These are phyloP conservation scores for Erpetoichthys calabaricus DNA, from an alignment of 2,797 vertebrate species.

Conservation along the genomic window DNA sequence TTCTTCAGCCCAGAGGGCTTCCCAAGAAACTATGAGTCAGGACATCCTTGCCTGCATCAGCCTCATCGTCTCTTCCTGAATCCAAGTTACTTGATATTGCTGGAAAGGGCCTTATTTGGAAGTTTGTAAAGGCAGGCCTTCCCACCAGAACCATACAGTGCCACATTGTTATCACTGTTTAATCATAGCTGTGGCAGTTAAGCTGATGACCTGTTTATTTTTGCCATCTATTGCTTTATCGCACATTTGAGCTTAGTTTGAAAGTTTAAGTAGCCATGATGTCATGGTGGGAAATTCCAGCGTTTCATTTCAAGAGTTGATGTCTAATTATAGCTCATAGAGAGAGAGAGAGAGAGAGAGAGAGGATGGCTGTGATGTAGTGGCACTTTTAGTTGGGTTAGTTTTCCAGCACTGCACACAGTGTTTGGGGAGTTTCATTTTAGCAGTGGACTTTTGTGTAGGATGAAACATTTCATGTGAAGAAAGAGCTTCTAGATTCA, in stretches of 20 bases:
- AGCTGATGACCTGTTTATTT: not conserved
- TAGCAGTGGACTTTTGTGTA: not conserved
- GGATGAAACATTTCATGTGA: too few species aligned
- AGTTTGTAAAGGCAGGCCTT: conserved; percentile 27
- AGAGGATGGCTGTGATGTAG: conserved; percentile 3
- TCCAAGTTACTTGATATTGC: conserved; percentile 32
- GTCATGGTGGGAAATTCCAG: conserved; percentile 2
- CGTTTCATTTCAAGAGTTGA: not conserved
- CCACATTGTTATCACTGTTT: conserved; percentile 24
- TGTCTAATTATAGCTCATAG: conserved; percentile 2
- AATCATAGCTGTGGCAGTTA: conserved; percentile 13
- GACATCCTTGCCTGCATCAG: conserved; percentile 71
- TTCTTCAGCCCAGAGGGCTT: conserved; percentile 12
- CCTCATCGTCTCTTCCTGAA: conserved; percentile 72
- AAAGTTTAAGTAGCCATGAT: not conserved
- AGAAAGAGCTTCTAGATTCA: too few species aligned
- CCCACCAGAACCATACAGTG: conserved; percentile 27
- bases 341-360: conserved; percentile 7
- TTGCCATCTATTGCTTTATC: too few species aligned
- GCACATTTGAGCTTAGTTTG: too few species aligned
- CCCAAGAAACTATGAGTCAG: conserved; percentile 81
- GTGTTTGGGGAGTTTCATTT: not conserved
- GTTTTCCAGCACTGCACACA: conserved; percentile 5
- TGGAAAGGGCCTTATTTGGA: conserved; percentile 69
- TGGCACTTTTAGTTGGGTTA: conserved; percentile 10